phyloP scores from a whole-genome alignment of 2,888 invertebrate genomes.

The Tillus elongatus region DNA sequence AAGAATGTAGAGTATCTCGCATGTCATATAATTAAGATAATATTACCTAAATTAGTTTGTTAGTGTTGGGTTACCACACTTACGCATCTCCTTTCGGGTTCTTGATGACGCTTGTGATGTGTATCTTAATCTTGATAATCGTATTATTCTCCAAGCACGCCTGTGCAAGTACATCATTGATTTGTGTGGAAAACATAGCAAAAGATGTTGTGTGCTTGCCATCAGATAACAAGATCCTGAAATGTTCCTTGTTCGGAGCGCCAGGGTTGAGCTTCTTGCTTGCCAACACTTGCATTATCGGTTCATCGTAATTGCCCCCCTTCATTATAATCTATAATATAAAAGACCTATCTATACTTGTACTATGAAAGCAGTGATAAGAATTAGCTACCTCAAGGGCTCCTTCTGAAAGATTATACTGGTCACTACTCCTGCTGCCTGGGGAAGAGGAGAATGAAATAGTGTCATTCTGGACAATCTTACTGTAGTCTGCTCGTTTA shows the following conservation, averaged over 20 bases:
- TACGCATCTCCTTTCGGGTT: conserved; percentile 64
- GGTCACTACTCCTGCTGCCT: conserved; percentile 17
- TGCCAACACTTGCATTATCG: too few relatives aligned
- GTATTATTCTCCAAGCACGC: conserved; percentile 54
- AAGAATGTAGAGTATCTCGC: too few relatives aligned
- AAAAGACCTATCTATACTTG: conserved; percentile 15
- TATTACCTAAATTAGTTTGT: too few relatives aligned
- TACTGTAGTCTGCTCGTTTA: conserved; percentile 17
- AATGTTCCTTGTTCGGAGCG: conserved; percentile 59
- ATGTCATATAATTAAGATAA: neutral
- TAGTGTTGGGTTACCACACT: conserved; percentile 29
- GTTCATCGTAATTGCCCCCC: conserved; percentile 59
- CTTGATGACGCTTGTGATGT: conserved; percentile 72
- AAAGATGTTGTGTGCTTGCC: too few relatives aligned
- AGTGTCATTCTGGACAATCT: neutral
- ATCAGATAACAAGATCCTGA: conserved; percentile 75
- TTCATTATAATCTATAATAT: conserved; percentile 60
- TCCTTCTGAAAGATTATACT: conserved; percentile 17
- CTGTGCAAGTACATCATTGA: conserved; percentile 50
- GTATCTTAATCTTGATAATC: conserved; percentile 70
- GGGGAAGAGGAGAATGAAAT: conserved; percentile 11
- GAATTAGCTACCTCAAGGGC: conserved; percentile 16
- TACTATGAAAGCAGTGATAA: neutral
- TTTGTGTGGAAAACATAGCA: conserved; percentile 84
- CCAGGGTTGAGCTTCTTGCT: conserved; percentile 63